A percentile compares a stretch with the other conserved stretches of the same genome.
These are phyloP conservation scores for Natator depressus DNA, from an alignment of 2,113 vertebrate genomes.

Conservation along the genomic window DNA sequence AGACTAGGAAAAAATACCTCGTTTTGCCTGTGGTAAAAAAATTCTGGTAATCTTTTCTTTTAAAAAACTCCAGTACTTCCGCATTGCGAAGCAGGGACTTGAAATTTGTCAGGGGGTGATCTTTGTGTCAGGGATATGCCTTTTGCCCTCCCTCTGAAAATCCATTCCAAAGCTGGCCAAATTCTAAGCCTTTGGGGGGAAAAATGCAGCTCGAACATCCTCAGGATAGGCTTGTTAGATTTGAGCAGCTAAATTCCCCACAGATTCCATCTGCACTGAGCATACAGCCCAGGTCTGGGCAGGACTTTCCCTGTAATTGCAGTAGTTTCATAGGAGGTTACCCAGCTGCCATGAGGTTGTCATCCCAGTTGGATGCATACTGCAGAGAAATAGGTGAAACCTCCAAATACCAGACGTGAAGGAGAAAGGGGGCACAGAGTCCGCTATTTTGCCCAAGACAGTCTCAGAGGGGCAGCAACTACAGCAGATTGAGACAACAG, in stretches of 20 bases:
- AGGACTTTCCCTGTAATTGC: background rate
- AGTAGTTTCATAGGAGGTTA: background rate
- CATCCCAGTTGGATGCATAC: too few species aligned
- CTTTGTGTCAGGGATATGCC: background rate
- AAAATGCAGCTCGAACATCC: background rate
- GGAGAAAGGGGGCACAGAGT: too few species aligned
- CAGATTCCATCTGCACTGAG: background rate
- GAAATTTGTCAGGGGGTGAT: background rate
- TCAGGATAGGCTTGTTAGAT: background rate
- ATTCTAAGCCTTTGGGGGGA: background rate
- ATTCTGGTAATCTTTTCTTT: background rate
- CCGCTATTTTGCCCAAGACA: too few species aligned
- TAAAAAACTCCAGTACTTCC: background rate
- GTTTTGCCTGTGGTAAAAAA: background rate
- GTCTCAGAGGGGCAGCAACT: too few species aligned
- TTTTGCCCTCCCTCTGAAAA: background rate
- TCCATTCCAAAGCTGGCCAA: background rate
- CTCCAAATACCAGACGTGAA: too few species aligned
- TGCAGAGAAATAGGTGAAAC: too few species aligned
- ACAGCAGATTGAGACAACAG: too few species aligned
- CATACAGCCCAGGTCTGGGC: background rate
- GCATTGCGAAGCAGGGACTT: background rate
- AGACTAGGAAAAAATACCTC: background rate
- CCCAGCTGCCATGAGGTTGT: too few species aligned
- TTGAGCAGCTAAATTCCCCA: background rate